These are phyloP conservation scores for Macrosoma leucophasiata DNA, from an alignment of 2,888 invertebrate species.

Conservation along the genomic window DNA sequence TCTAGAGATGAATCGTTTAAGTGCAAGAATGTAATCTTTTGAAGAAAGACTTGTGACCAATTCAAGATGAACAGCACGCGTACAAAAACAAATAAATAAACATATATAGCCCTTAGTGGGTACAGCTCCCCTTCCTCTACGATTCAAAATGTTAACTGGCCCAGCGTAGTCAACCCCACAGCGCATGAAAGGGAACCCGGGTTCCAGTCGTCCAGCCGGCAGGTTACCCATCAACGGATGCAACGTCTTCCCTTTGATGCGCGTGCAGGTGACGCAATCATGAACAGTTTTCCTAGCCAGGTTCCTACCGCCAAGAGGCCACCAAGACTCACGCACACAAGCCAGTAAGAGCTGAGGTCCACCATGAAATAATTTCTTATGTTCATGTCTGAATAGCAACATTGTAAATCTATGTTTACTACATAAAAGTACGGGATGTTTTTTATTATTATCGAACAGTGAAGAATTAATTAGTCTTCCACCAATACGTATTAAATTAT, in stretches of 20 bases:
- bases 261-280: conserved; percentile 15
- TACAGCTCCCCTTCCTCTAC: conserved; percentile 7
- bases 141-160: conserved; percentile 12
- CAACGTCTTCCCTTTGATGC: conserved; percentile 12
- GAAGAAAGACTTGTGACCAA: conserved; percentile 8
- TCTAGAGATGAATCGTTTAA: conserved; percentile 13
- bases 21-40: conserved; percentile 10
- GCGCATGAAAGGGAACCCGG: conserved; percentile 7
- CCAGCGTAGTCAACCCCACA: conserved; percentile 18
- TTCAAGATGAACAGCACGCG: conserved; percentile 10
- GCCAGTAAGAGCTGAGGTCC: conserved; percentile 17
- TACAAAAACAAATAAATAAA: conserved; percentile 4
- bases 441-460: conserved; percentile 14
- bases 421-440: conserved; percentile 15
- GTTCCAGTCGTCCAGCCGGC: conserved; percentile 7
- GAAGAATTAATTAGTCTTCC: conserved; percentile 3
- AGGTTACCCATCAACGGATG: conserved; percentile 9
- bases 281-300: conserved; percentile 14
- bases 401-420: conserved; percentile 13
- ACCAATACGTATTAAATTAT: conserved; percentile 5
- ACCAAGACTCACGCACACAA: conserved; percentile 14
- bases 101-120: conserved; percentile 2
- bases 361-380: conserved; percentile 14
- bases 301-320: conserved; percentile 18
- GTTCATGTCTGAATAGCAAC: conserved; percentile 16